A percentile compares a stretch with the other conserved stretches of the same genome.
phyloP scores from a whole-genome alignment of 2,888 invertebrate species.

The Parnassius orleans region DNA sequence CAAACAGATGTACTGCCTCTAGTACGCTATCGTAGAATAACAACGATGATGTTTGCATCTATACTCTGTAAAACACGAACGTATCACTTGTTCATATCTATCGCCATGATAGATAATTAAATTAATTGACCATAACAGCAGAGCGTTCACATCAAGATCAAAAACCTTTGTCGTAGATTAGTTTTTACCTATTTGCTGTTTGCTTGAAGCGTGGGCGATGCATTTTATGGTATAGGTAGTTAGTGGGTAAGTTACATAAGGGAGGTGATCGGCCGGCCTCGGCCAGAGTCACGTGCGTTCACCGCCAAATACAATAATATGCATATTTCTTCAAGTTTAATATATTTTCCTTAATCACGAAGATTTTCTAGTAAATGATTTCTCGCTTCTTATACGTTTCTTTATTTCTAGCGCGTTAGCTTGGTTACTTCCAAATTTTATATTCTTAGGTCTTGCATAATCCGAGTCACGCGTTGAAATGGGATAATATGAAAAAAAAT shows the following conservation, averaged over 20 bases:
- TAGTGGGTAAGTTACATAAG: slow-evolving; percentile 54
- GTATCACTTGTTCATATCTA: slow-evolving; percentile 4
- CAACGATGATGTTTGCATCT: slow-evolving; percentile 14
- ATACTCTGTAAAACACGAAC: slow-evolving; percentile 2
- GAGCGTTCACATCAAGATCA: slow-evolving; percentile 53
- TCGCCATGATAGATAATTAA: slow-evolving; percentile 1
- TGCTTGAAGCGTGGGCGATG: slow-evolving; percentile 53
- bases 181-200: slow-evolving; percentile 46
- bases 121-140: slow-evolving; percentile 32
- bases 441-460: too few relatives aligned
- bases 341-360: too few relatives aligned
- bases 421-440: too few relatives aligned
- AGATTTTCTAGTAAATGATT: too few relatives aligned
- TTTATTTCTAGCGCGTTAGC: too few relatives aligned
- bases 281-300: slow-evolving; percentile 57
- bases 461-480: too few relatives aligned
- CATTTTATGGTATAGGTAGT: slow-evolving; percentile 44
- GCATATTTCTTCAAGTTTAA: too few relatives aligned
- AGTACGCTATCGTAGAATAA: slow-evolving; percentile 21
- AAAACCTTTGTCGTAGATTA: slow-evolving; percentile 45
- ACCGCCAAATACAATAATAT: slow-evolving; percentile 45
- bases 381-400: too few relatives aligned
- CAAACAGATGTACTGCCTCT: slow-evolving; percentile 13
- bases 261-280: slow-evolving; percentile 76
- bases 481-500: too few relatives aligned